phyloP scores from a whole-genome alignment of 2,797 vertebrate genomes.

The Yasuhikotakia modesta region DNA sequence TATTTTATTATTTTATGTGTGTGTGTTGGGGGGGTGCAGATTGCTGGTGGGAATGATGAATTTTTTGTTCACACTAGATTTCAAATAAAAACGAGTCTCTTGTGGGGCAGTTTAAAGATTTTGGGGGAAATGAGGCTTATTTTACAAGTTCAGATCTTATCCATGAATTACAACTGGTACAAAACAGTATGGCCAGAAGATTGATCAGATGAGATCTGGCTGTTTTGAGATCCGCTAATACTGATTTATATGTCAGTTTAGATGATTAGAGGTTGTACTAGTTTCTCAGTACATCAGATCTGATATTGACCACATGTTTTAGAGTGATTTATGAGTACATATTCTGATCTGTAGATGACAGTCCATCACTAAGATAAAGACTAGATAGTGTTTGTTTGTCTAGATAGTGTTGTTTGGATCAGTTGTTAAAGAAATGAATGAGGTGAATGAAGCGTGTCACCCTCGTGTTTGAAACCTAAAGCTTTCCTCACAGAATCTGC shows the following conservation, averaged over 20 bases:
- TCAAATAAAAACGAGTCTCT: constrained; percentile 4
- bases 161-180: neutral
- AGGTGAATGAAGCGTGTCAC: too few species aligned
- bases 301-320: neutral
- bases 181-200: neutral
- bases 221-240: neutral
- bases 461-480: neutral
- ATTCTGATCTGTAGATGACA: too few species aligned
- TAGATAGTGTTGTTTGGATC: neutral
- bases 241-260: neutral
- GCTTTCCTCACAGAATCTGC: neutral
- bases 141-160: neutral
- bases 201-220: neutral
- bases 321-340: too few species aligned
- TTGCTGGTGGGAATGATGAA: constrained; percentile 40
- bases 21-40: constrained; percentile 26
- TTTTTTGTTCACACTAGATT: constrained; percentile 54
- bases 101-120: neutral
- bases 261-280: neutral
- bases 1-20: constrained; percentile 23
- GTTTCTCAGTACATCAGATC: neutral
- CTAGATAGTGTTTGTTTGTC: neutral
- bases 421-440: too few species aligned
- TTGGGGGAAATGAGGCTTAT: neutral
- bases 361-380: neutral